Conservation (phyloP, 2,113 vertebrate genomes). For the Chamaetylas fuelleborni region DNA sequence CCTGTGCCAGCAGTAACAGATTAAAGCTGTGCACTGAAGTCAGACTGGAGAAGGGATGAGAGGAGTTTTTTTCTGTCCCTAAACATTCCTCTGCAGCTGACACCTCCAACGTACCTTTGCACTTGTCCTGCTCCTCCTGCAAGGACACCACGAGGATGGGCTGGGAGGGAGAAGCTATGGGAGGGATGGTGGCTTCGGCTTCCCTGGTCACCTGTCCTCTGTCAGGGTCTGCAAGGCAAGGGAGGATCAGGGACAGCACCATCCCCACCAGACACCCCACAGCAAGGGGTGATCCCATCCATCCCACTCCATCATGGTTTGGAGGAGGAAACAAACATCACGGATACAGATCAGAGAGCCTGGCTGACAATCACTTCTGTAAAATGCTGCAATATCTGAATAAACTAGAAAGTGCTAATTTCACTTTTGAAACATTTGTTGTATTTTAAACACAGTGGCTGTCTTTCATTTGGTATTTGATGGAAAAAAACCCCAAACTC, state of each 20-base stretch:
- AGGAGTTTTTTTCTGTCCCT: background rate
- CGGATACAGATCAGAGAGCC: background rate
- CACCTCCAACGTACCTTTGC: conserved; percentile 41
- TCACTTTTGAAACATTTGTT: background rate
- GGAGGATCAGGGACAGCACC: background rate
- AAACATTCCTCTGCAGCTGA: background rate
- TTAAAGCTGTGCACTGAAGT: background rate
- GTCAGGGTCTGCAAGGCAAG: conserved; percentile 50
- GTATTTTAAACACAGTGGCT: background rate
- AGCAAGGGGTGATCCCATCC: background rate
- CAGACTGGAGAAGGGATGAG: background rate
- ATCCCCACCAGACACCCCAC: background rate
- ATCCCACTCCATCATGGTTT: background rate
- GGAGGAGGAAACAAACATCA: background rate
- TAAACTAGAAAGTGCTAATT: background rate
- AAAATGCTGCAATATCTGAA: background rate
- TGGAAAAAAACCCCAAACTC: background rate
- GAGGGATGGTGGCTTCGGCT: conserved; percentile 35
- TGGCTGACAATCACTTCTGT: background rate
- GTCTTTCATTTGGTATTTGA: background rate
- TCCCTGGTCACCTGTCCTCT: conserved; percentile 5
- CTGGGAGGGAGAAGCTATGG: conserved; percentile 4
- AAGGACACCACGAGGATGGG: background rate
- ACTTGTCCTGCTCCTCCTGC: conserved; percentile 54
- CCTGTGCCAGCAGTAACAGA: background rate